Percentiles rank a stretch among this genome's conserved stretches.
Evolutionary conservation across 2,113 vertebrate genomes (phyloP).

Genomic region (Meriones unguiculatus): DNA sequence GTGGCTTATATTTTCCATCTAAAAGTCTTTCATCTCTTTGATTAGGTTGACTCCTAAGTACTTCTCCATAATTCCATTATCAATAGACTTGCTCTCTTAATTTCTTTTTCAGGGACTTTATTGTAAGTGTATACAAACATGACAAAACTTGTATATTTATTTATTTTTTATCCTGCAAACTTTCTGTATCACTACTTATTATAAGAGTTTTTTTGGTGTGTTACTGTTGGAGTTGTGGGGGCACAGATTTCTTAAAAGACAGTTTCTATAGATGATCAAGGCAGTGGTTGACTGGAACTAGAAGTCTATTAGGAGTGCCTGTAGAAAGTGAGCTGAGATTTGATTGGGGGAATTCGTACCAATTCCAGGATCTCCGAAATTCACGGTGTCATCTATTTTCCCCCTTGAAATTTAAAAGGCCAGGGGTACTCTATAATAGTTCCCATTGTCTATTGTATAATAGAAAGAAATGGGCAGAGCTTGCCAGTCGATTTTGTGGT

Average conservation of each 20-base stretch:
- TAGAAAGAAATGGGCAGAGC: conserved; percentile 57
- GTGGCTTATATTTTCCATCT: conserved; percentile 8
- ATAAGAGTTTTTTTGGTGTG: neutral
- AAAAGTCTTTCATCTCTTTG: neutral
- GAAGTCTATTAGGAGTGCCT: conserved; percentile 46
- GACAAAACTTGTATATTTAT: conserved; percentile 25
- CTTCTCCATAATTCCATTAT: conserved; percentile 21
- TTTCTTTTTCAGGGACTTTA: conserved; percentile 23
- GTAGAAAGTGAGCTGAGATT: conserved; percentile 42
- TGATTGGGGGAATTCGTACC: conserved; percentile 33
- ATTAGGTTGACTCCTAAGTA: conserved; percentile 26
- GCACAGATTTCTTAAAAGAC: conserved; percentile 13
- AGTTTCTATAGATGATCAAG: conserved; percentile 23
- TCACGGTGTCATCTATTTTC: conserved; percentile 4
- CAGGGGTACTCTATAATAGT: conserved; percentile 25
- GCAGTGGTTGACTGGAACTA: neutral
- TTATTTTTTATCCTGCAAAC: conserved; percentile 34
- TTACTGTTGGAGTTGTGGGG: neutral
- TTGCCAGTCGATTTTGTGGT: conserved; percentile 33
- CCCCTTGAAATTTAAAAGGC: conserved; percentile 3
- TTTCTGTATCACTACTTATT: conserved; percentile 46
- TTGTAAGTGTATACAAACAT: conserved; percentile 27
- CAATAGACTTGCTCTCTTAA: neutral
- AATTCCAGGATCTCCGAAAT: conserved; percentile 55
- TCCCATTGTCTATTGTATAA: conserved; percentile 59